Base-by-base conservation (phyloP, 35 echinoderm and acorn worm species). In the Amphiura filiformis region DNA sequence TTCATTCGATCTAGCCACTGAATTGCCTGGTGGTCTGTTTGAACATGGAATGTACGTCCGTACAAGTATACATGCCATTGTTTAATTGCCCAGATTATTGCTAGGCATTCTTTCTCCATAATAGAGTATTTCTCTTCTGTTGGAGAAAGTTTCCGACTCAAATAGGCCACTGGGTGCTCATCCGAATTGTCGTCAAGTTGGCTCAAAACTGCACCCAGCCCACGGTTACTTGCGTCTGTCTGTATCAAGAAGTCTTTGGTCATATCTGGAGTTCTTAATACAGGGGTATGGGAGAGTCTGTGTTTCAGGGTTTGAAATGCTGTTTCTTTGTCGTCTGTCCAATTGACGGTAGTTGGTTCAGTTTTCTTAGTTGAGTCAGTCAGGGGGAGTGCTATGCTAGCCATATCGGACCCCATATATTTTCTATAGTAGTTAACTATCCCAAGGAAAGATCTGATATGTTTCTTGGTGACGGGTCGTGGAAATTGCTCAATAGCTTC, bases 1-100 rank as follows among this genome's bases (percentile, higher is more conserved):
- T 80, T 36, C 78, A 80, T 80, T 4, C 17, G 28, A 32, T 80
- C 34, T 34, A 80, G 5, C 30, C 28, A 80, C n/a, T 39, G 12
- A 1, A 80, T 34, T 2, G 78, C 30, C 35, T 80, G 78, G 33
- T 92, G 91, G 65, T 92, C 91, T 23, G 91, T 88, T 75, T 88
- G 33, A 0, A 92, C 20, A n/a, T 82, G 13, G 49, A 92, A 92
- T 82, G 75, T 37, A 40, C 33, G 15, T 20, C 89, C 89, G 49
- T 91, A 40, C 28, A 91, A 52, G 41, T 85, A 79, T 39, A 35
- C n/a, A 26, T 56, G 56, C 34, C 87, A 92, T 52, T 88, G 88
- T 32, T 87, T 39, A n/a, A 92, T 83, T 82, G 31, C 86, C 91
- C 91, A 87, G 11, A 92, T 56, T 34, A 91, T 82, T 76, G 85